Evolutionary conservation across 2,797 vertebrate species (phyloP).

Genomic region (Holocentrus rufus): DNA sequence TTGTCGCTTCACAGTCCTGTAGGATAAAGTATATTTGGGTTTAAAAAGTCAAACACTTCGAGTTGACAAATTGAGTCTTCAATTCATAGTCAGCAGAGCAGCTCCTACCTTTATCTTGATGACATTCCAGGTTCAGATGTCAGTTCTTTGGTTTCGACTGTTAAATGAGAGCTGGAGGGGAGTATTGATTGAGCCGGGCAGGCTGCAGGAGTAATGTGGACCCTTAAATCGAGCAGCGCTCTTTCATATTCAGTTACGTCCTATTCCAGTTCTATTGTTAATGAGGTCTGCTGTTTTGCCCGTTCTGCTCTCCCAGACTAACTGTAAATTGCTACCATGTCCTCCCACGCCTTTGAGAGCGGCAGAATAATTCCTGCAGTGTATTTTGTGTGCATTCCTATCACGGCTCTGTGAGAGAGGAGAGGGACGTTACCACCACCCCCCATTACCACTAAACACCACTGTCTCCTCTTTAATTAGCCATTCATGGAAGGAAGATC

Average conservation of each 20-base stretch:
- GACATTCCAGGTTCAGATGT: neutral
- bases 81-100: constrained; percentile 11
- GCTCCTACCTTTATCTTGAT: constrained; percentile 9
- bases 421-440: constrained; percentile 57
- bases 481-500: constrained; percentile 66
- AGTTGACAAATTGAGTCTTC: constrained; percentile 6
- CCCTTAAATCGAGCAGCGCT: constrained; percentile 7
- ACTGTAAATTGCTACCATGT: constrained; percentile 67
- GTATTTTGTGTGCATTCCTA: constrained; percentile 67
- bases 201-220: neutral
- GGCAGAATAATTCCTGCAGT: constrained; percentile 67
- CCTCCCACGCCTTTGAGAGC: constrained; percentile 57
- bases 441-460: constrained; percentile 75
- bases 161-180: constrained; percentile 6
- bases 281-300: constrained; percentile 45
- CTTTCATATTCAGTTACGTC: constrained; percentile 17
- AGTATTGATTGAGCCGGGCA: constrained; percentile 8
- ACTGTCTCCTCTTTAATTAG: constrained; percentile 79
- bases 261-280: constrained; percentile 27
- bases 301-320: constrained; percentile 41
- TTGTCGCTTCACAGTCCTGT: no score
- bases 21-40: neutral
- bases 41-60: neutral
- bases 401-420: constrained; percentile 58
- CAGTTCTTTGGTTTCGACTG: constrained; percentile 29